Evolutionary conservation across 1,140 invertebrate genomes (phyloP).

Genomic region (Babylonia areolata): DNA sequence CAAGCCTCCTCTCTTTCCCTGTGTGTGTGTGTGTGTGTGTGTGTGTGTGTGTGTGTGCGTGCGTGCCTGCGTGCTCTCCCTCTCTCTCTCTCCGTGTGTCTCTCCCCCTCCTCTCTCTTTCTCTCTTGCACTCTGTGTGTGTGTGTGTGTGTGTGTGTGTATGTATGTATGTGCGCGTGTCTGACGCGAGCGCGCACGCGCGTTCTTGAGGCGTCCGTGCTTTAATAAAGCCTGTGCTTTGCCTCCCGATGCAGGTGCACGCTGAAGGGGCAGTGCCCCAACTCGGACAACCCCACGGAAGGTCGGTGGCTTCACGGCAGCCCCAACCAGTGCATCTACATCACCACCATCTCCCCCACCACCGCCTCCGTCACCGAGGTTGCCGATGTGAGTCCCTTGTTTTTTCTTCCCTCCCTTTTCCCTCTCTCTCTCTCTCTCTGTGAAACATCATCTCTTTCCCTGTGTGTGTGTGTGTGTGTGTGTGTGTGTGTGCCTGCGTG

Average conservation of each 20-base stretch:
- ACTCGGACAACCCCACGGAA: slow-evolving; percentile 48
- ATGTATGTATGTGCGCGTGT: background rate
- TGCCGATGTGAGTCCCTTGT: slow-evolving; percentile 45
- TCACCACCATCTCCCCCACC: slow-evolving; percentile 59
- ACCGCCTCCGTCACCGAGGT: slow-evolving; percentile 59
- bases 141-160: background rate
- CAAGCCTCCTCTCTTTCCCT: no score
- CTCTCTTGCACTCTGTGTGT: no score
- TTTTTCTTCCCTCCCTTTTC: background rate
- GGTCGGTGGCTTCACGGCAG: slow-evolving; percentile 62
- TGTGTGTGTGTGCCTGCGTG: no score
- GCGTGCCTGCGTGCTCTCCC: background rate
- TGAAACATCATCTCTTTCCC: background rate
- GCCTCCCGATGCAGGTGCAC: slow-evolving; percentile 50
- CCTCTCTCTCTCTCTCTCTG: background rate
- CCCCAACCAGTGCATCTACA: slow-evolving; percentile 62
- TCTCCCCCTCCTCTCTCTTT: no score
- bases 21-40: slow-evolving; percentile 9
- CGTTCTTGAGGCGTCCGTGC: no score
- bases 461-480: no score
- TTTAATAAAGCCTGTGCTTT: no score
- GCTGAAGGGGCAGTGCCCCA: slow-evolving; percentile 51
- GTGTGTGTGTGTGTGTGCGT: slow-evolving; percentile 7
- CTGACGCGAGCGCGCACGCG: no score
- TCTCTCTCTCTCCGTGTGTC: no score